Evolutionary conservation across 2,888 invertebrate genomes (phyloP), one percentile per base, ranked within the genome.

Genomic region (Lasioglossum figueresi): DNA sequence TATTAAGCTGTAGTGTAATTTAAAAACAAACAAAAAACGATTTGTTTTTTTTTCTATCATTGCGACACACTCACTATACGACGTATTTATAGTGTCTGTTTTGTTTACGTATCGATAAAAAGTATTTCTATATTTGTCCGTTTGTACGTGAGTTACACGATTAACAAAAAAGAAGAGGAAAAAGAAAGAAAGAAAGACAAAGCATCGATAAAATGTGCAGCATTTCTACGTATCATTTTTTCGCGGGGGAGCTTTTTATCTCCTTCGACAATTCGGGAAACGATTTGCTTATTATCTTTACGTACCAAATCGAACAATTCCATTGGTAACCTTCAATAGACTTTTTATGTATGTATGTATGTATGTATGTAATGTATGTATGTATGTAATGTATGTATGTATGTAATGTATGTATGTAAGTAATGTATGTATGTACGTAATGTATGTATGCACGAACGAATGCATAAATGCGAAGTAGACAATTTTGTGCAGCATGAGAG

Each of bases 401-500:
- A 59, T 79, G 70, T 79, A 31, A n/a, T n/a, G n/a, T n/a, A n/a
- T 77, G 48, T 56, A 66, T 83, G 40, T 34, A 3, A 3, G 75
- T 37, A 27, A 70, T 79, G 63, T 66, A 75, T 74, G 63, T 71
- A 75, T 75, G 76, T 40, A 23, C n/a, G n/a, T n/a, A n/a, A 71
- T 63, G 66, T 68, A 63, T 75, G 63, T 45, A 72, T 76, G 52
- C 68, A 68, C 59, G 76, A 73, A 76, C 79, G 79, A 73, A 73
- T 66, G 76, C 76, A 79, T 80, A 76, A 76, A 74, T 74, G 79
- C 71, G 72, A 68, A 68, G 79, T 68, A 68, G 43, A 56, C 70
- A 79, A 63, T 37, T 31, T 66, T 68, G 59, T 45, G 34, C 59
- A 59, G 80, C 78, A 82, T 91, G 87, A 88, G 82, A 90, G 48